Conservation (phyloP, 2,113 vertebrate species). For the Eupsittula cactorum region DNA sequence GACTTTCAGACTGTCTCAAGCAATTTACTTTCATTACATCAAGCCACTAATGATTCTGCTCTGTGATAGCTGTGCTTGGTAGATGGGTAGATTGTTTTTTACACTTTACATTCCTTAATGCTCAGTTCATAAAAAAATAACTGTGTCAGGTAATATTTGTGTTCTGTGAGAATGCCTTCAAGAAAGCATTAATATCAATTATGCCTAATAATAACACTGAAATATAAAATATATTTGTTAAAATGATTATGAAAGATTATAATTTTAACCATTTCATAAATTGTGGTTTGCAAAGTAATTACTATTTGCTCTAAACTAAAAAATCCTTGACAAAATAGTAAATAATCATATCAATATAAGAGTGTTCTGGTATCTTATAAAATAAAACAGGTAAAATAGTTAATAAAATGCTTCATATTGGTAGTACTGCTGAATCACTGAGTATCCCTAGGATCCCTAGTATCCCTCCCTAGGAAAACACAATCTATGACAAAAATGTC, state of each 20-base stretch:
- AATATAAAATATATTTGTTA: background rate
- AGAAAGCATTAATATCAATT: background rate
- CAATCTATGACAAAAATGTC: background rate
- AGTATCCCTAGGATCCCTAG: background rate
- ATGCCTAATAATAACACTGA: background rate
- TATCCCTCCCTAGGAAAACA: background rate
- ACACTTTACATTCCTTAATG: background rate
- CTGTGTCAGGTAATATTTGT: background rate
- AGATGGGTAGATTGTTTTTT: background rate
- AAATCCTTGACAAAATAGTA: background rate
- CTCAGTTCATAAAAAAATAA: background rate
- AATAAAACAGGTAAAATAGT: background rate
- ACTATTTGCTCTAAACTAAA: background rate
- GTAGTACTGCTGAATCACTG: background rate
- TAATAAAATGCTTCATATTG: background rate
- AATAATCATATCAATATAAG: background rate
- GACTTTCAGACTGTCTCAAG: background rate
- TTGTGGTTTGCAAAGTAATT: background rate
- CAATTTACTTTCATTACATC: background rate
- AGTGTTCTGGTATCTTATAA: background rate
- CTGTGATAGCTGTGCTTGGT: background rate
- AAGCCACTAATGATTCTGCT: background rate
- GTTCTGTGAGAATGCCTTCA: background rate
- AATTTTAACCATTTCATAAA: background rate
- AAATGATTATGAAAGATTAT: background rate